phyloP scores from a whole-genome alignment of 2,113 vertebrate genomes.

The Dermatemys mawii region DNA sequence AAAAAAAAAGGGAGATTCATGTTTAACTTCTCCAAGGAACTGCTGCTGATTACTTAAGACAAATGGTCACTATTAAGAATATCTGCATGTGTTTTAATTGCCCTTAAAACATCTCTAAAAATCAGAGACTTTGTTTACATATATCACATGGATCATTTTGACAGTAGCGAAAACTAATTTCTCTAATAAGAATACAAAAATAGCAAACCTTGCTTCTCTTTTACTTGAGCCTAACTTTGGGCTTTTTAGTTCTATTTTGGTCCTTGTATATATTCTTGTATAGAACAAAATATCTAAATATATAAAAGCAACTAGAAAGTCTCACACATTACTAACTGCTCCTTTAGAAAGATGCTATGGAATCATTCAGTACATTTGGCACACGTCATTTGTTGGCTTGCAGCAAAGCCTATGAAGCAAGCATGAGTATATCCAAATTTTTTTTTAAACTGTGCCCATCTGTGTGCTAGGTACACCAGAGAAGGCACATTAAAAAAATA shows the following conservation, averaged over 20 bases:
- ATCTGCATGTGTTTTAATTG: slow-evolving; percentile 1
- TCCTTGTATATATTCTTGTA: neutral
- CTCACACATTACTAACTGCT: too few species aligned
- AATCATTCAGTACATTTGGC: neutral
- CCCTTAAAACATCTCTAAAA: neutral
- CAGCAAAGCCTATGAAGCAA: neutral
- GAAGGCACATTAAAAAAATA: neutral
- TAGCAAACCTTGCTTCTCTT: neutral
- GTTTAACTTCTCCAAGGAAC: neutral
- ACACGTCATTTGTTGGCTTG: neutral
- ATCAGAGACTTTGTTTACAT: neutral
- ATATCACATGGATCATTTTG: neutral
- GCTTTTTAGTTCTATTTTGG: neutral
- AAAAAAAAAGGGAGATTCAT: neutral
- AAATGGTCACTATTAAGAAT: neutral
- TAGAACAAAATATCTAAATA: neutral
- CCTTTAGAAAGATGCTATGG: neutral
- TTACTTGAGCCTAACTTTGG: neutral
- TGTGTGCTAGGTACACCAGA: neutral
- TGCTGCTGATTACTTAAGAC: neutral
- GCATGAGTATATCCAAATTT: too few species aligned
- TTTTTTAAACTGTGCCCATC: neutral
- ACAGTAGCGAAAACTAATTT: neutral
- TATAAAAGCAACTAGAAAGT: neutral
- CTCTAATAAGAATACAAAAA: neutral